phyloP scores from a whole-genome alignment of 35 echinoderm and acorn worm genomes.

The Apostichopus japonicus region DNA sequence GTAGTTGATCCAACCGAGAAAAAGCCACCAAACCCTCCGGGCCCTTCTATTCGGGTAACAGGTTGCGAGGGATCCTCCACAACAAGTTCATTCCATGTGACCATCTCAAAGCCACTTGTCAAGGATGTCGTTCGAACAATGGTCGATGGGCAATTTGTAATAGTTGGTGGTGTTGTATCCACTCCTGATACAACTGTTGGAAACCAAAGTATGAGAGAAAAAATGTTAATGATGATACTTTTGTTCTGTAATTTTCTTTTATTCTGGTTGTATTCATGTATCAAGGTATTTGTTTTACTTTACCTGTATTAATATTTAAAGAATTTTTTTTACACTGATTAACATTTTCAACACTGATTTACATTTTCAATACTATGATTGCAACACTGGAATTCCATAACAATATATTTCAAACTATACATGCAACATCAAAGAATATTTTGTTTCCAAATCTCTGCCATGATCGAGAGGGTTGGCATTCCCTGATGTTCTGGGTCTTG shows the following conservation, averaged over 20 bases:
- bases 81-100: background rate
- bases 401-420: no score
- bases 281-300: background rate
- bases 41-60: background rate
- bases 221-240: no score
- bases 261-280: background rate
- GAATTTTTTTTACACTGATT: no score
- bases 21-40: background rate
- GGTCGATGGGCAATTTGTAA: background rate
- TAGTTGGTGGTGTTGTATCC: background rate
- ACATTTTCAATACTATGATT: no score
- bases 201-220: background rate
- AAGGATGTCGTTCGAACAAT: background rate
- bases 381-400: no score
- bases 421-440: no score
- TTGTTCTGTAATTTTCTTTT: background rate
- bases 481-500: no score
- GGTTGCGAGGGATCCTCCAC: background rate
- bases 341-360: no score
- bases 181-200: background rate
- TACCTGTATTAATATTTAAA: no score
- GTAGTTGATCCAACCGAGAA: constrained; percentile 14
- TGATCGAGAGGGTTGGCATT: no score
- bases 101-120: background rate
- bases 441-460: no score